phyloP scores from a whole-genome alignment of 2,113 vertebrate species.

The Brachyhypopomus occidentalis region DNA sequence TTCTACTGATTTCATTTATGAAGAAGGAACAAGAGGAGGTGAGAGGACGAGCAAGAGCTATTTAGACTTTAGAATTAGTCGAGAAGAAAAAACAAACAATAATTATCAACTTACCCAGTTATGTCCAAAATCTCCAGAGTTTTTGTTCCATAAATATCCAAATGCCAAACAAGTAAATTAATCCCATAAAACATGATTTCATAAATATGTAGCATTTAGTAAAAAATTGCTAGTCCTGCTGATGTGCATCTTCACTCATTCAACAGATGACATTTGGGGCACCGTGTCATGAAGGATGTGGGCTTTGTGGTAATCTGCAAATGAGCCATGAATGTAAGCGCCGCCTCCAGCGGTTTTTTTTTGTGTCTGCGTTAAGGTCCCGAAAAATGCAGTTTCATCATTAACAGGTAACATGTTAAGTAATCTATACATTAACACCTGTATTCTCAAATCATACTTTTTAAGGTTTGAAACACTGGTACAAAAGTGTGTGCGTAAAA shows the following conservation, averaged over 20 bases:
- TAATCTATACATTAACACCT: too few species aligned
- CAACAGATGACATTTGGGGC: slow-evolving; percentile 36
- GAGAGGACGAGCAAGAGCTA: neutral
- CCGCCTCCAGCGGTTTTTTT: slow-evolving; percentile 1
- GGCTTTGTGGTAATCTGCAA: slow-evolving; percentile 38
- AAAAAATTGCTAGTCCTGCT: neutral
- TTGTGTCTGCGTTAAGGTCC: neutral
- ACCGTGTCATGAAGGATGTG: slow-evolving; percentile 47
- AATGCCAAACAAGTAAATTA: neutral
- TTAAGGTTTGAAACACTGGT: too few species aligned
- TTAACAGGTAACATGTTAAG: neutral
- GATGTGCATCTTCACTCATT: slow-evolving; percentile 38
- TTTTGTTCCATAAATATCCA: slow-evolving; percentile 6
- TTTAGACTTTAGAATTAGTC: neutral
- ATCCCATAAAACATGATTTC: neutral
- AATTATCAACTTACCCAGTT: neutral
- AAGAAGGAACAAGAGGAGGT: slow-evolving; percentile 6
- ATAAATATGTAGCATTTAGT: neutral
- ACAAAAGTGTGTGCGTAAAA: too few species aligned
- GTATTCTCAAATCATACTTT: too few species aligned
- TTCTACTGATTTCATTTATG: slow-evolving; percentile 29
- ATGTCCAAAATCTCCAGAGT: neutral
- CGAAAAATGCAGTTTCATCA: slow-evolving; percentile 41
- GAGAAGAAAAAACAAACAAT: neutral
- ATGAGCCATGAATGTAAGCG: slow-evolving; percentile 13